Base-by-base conservation (phyloP, 2,113 vertebrate species). In the Sprattus sprattus region DNA sequence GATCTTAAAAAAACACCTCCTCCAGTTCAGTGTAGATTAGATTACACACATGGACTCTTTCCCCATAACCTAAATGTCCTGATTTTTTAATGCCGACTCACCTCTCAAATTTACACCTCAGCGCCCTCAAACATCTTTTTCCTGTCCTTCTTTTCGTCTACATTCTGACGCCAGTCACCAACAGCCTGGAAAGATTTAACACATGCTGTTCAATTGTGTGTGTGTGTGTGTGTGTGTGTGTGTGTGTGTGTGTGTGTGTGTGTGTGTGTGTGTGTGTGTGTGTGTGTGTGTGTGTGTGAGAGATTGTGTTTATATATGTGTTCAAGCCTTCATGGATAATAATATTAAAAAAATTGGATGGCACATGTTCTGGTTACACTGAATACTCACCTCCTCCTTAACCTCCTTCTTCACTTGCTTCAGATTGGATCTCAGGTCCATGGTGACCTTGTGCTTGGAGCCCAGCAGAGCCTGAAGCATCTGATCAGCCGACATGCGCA, bases 391-490 rank as follows among this genome's bases (percentile, higher is more conserved):
- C 94, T 99, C 98, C 94, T 98, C 97, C 75, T 98, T 99, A 90
- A 96, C 96, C 86, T 99, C 98, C 93, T 99, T 99, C 96, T 99
- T 99, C 90, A 99, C 98, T 92, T 98, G 97, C 92, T 99, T 99
- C 91, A 99, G 96, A 95, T 98, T 99, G 93, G 97, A 93, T 84
- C 98, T 93, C 86, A 99, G 96, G 89, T 99, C 97, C 97, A 99
- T 96, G 94, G 95, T 96, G 91, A 99, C 97, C 52, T 97, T 99
- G 95, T 99, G 97, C 89, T 99, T 99, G 92, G 97, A 97, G 91
- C 98, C 98, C 93, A 99, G 95, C 93, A 99, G 95, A 0, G 98
- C 97, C 86, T 96, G 93, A 50, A 99, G 96, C 98, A 99, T 99
- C 1, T 96, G 94, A 0, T 99, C 98, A 0, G 98, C 98, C 0